A percentile compares a stretch with the other conserved stretches of the same genome.
Evolutionary conservation across 2,888 invertebrate genomes (phyloP).

Genomic region (Oxytorus armatus): DNA sequence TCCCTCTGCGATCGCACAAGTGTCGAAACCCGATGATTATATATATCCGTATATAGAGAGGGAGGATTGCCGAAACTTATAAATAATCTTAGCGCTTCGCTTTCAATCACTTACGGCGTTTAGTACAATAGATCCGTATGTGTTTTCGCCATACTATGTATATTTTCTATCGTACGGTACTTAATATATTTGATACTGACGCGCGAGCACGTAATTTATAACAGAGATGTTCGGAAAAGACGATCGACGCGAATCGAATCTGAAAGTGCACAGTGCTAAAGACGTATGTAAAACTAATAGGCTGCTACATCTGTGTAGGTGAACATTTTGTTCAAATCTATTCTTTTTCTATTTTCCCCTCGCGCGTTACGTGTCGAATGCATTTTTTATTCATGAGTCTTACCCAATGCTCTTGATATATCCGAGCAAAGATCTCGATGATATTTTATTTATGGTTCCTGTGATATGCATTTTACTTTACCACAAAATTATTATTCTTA

Average conservation of each 20-base stretch:
- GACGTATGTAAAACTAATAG: not conserved
- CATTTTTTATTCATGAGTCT: conserved; percentile 25
- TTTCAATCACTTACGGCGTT: conserved; percentile 80
- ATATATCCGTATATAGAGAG: conserved; percentile 40
- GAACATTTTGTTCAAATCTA: conserved; percentile 7
- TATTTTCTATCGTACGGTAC: conserved; percentile 3
- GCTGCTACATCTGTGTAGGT: not conserved
- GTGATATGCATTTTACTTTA: not conserved
- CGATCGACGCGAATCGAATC: conserved; percentile 6
- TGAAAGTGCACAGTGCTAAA: no score
- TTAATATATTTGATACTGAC: not conserved
- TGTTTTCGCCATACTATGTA: not conserved
- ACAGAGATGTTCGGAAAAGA: not conserved
- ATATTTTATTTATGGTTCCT: conserved; percentile 18
- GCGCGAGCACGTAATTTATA: not conserved
- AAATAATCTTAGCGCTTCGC: conserved; percentile 79
- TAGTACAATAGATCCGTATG: conserved; percentile 25
- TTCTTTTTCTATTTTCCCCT: conserved; percentile 9
- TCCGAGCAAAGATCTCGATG: not conserved
- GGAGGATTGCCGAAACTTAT: conserved; percentile 74
- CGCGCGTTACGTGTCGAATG: conserved; percentile 13
- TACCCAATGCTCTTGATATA: conserved; percentile 3
- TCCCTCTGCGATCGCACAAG: conserved; percentile 62
- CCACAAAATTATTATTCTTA: not conserved
- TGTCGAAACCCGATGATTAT: conserved; percentile 33